These are phyloP conservation scores for Philopotamus ludificatus DNA, from an alignment of 1,140 invertebrate species.

Conservation along the genomic window DNA sequence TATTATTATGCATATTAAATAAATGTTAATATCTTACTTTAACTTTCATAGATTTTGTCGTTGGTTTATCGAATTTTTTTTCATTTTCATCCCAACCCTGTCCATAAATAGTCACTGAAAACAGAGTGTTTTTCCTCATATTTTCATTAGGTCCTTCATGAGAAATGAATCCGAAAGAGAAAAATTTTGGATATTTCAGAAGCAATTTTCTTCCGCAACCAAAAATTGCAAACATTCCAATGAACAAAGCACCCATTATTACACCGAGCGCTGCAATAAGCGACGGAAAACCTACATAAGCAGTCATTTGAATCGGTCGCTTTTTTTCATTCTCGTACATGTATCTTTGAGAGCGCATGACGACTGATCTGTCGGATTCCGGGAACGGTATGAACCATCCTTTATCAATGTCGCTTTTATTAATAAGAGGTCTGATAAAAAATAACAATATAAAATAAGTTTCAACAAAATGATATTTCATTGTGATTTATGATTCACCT, in stretches of 20 bases:
- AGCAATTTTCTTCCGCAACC: slow-evolving; percentile 47
- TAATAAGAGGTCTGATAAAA: slow-evolving; percentile 27
- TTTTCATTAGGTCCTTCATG: slow-evolving; percentile 67
- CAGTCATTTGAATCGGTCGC: slow-evolving; percentile 39
- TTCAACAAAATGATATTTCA: neutral
- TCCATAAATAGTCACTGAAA: slow-evolving; percentile 70
- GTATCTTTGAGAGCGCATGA: slow-evolving; percentile 29
- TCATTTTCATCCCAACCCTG: slow-evolving; percentile 75
- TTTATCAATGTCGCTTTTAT: slow-evolving; percentile 27
- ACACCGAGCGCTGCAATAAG: slow-evolving; percentile 49
- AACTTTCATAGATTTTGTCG: slow-evolving; percentile 68
- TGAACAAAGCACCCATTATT: slow-evolving; percentile 60
- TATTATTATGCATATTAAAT: slow-evolving; percentile 43
- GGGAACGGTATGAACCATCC: slow-evolving; percentile 33
- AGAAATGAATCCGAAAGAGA: slow-evolving; percentile 69
- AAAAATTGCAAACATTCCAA: slow-evolving; percentile 67
- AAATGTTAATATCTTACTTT: slow-evolving; percentile 57
- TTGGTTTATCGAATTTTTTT: slow-evolving; percentile 62
- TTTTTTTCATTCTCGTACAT: slow-evolving; percentile 44
- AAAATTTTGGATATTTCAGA: slow-evolving; percentile 69
- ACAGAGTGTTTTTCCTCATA: slow-evolving; percentile 61
- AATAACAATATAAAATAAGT: slow-evolving; percentile 13
- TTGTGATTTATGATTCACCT: slow-evolving; percentile 15
- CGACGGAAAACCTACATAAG: slow-evolving; percentile 30
- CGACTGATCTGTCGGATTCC: slow-evolving; percentile 29